Conservation (phyloP, 2,888 invertebrate species). For the Heliconius aoede region DNA sequence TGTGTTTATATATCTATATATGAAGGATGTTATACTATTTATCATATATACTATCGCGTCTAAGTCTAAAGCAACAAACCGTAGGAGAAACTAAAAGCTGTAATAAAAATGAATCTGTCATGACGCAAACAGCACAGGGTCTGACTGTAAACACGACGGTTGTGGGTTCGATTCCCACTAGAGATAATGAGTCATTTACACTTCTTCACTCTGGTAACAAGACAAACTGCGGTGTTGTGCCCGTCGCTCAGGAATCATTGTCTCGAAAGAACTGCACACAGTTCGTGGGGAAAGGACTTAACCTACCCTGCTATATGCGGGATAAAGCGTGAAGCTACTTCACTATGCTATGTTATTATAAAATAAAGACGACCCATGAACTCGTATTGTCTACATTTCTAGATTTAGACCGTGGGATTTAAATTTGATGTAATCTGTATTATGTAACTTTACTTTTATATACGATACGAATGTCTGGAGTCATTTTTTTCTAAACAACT, state of each 20-base stretch:
- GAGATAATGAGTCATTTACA: background rate
- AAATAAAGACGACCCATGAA: constrained; percentile 11
- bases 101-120: too few relatives aligned
- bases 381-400: background rate
- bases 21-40: too few relatives aligned
- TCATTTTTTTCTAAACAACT: background rate
- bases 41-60: too few relatives aligned
- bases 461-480: background rate
- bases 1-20: too few relatives aligned
- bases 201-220: too few relatives aligned
- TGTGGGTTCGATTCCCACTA: background rate
- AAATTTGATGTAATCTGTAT: constrained; percentile 17
- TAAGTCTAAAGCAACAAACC: too few relatives aligned
- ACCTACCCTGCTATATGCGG: background rate
- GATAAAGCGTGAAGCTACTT: background rate
- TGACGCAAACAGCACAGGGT: too few relatives aligned
- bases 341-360: background rate
- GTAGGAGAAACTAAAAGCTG: too few relatives aligned
- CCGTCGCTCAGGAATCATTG: too few relatives aligned
- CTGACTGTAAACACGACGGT: background rate
- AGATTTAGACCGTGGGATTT: constrained; percentile 2
- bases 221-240: too few relatives aligned
- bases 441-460: constrained; percentile 11
- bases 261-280: too few relatives aligned
- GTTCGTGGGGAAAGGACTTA: too few relatives aligned